Evolutionary conservation across 2,797 vertebrate genomes (phyloP), one percentile per base, ranked within the genome.

Genomic region (Pelodytes ibericus): DNA sequence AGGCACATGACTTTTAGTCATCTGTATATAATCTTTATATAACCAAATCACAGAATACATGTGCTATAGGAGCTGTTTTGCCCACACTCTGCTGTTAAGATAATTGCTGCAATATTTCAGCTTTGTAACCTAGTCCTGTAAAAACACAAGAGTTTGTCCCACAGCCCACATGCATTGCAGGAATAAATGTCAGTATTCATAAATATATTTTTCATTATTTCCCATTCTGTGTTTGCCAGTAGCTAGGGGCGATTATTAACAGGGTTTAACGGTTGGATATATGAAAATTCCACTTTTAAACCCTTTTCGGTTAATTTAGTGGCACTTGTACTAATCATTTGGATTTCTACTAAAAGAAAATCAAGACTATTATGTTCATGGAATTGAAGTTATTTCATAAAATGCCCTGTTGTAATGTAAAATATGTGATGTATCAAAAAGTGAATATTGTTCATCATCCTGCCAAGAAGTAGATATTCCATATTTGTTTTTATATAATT

Each of bases 171-270:
- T 69, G 47, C 31, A 49, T 66, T 25, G 59, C 47, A 65, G 31
- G 51, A 62, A 47, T 68, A 60, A 75, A 75, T 68, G 57, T 62
- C 65, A 27, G 27, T 71, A 44, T 77, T 33, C 59, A 65, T 30
- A 77, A 77, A 64, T 13, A 20, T 20, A 41, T 71, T 70, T 44
- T 70, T 31, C 57, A 39, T 6, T 66, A 47, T 18, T 59, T 62
- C 4, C 7, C 18, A 62, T 62, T 36, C 5, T 36, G 30, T 29
- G 29, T 11, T 69, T 69, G 73, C 65, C 29, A 24, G 73, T 60
- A 57, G 74, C 41, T 60, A 30, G 1, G 25, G n/a, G n/a, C n/a
- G n/a, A 56, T 25, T 4, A 29, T 56, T 63, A 66, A 44, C n/a
- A 10, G 58, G 16, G 51, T 69, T 56, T 69, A 70, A 53, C 53